Evolutionary conservation across 2,888 invertebrate genomes (phyloP).

Genomic region (Catonia carolina): DNA sequence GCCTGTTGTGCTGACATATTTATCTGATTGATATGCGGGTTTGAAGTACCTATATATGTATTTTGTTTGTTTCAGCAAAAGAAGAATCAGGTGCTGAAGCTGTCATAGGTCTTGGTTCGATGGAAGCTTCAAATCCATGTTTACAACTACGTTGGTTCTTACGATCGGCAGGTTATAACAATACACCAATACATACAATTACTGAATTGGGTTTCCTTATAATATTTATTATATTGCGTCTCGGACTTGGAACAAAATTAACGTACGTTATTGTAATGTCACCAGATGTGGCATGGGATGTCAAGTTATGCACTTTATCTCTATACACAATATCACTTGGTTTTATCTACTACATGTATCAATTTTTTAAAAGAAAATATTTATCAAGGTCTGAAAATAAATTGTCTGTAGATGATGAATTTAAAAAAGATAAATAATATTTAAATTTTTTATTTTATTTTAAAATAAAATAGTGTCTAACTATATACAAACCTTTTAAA

Average conservation of each 20-base stretch:
- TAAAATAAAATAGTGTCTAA: too few species aligned
- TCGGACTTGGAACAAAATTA: conserved; percentile 49
- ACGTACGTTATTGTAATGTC: conserved; percentile 38
- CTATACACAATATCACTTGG: conserved; percentile 46
- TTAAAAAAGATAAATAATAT: too few species aligned
- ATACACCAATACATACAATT: conserved; percentile 43
- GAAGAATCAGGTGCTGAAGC: conserved; percentile 32
- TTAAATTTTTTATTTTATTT: too few species aligned
- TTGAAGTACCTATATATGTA: too few species aligned
- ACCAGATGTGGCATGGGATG: conserved; percentile 33
- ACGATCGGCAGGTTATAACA: conserved; percentile 46
- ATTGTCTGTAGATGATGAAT: too few species aligned
- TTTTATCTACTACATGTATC: conserved; percentile 46
- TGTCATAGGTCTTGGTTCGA: conserved; percentile 45
- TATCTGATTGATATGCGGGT: too few species aligned
- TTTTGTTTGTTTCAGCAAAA: neutral
- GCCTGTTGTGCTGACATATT: too few species aligned
- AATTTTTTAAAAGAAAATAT: conserved; percentile 45
- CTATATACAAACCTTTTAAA: too few species aligned
- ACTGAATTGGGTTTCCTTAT: conserved; percentile 49
- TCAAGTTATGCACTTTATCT: conserved; percentile 42
- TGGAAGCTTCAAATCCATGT: conserved; percentile 57
- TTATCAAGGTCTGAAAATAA: conserved; percentile 20
- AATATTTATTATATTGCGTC: conserved; percentile 47
- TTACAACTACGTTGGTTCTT: conserved; percentile 58